Evolutionary conservation across 2,113 vertebrate genomes (phyloP).

Genomic region (Prunella himalayana): DNA sequence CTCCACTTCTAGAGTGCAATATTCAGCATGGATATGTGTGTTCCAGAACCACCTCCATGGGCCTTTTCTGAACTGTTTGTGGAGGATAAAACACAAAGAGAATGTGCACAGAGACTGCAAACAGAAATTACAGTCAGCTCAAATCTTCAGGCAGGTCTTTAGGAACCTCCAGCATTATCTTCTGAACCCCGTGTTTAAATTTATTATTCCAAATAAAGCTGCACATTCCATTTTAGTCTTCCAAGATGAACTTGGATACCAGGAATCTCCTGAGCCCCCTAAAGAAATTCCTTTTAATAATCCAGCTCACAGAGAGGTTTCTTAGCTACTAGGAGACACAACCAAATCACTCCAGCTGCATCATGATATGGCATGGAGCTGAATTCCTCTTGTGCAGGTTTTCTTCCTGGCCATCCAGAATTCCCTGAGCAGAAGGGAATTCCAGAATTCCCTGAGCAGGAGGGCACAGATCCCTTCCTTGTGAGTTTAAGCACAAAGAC

Average conservation of each 20-base stretch:
- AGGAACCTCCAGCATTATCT: neutral
- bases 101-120: neutral
- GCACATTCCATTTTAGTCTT: neutral
- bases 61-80: neutral
- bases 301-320: neutral
- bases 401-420: neutral
- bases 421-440: neutral
- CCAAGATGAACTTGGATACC: neutral
- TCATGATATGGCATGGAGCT: neutral
- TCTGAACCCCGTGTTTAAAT: neutral
- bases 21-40: neutral
- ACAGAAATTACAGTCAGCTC: neutral
- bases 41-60: neutral
- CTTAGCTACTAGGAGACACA: neutral
- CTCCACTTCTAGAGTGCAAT: neutral
- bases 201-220: neutral
- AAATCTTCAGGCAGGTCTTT: neutral
- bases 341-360: neutral
- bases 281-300: slow-evolving; percentile 57
- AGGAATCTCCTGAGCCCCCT: slow-evolving; percentile 32
- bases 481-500: neutral
- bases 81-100: neutral
- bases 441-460: neutral
- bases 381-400: neutral
- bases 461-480: neutral